These are phyloP conservation scores for Lagria hirta DNA, from an alignment of 2,888 invertebrate species.

Conservation along the genomic window DNA sequence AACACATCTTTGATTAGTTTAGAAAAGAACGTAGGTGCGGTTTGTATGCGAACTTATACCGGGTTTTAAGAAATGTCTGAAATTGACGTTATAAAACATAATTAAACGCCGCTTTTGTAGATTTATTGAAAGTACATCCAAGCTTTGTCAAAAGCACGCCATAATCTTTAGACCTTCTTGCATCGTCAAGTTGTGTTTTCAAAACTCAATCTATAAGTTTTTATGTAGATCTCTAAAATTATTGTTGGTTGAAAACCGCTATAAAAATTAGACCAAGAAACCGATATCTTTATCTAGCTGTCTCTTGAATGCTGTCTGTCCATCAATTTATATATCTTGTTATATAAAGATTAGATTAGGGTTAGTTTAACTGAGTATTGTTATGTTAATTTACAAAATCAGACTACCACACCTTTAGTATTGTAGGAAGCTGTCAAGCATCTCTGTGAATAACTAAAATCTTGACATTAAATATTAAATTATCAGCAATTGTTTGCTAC, in stretches of 20 bases:
- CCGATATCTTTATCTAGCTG: constrained; percentile 16
- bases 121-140: no score
- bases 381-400: constrained; percentile 19
- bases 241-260: constrained; percentile 5
- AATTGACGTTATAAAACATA: no score
- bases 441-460: no score
- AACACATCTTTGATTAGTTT: constrained; percentile 3
- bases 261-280: constrained; percentile 5
- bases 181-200: no score
- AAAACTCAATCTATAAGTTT: constrained; percentile 11
- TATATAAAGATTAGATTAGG: constrained; percentile 15
- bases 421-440: constrained; percentile 10
- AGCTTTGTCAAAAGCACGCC: no score
- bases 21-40: neutral
- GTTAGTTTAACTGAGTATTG: constrained; percentile 15
- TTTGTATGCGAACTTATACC: constrained; percentile 2
- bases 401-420: constrained; percentile 12
- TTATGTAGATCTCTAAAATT: constrained; percentile 3
- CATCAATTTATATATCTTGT: constrained; percentile 17
- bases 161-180: no score
- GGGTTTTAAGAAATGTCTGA: constrained; percentile 2
- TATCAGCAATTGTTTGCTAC: no score
- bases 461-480: no score
- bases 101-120: no score
- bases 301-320: constrained; percentile 20